Percentiles rank a stretch among this genome's conserved stretches.
phyloP scores from a whole-genome alignment of 1,140 invertebrate species.

The Brevipalpus yothersi region DNA sequence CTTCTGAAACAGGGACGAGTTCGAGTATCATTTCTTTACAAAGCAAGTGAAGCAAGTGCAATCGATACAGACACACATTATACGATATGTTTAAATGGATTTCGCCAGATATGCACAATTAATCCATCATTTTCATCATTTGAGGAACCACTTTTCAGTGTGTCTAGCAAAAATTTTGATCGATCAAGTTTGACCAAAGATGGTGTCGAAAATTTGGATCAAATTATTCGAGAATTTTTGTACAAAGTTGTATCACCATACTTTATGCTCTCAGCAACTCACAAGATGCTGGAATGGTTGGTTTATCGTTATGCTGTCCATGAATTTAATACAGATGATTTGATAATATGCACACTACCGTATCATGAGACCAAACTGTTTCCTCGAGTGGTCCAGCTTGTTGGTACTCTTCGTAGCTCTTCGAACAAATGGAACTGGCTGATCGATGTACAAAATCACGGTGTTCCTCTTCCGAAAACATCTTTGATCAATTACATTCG shows the following conservation, averaged over 20 bases:
- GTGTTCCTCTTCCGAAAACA: constrained; percentile 37
- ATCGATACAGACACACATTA: constrained; percentile 56
- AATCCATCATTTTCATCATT: constrained; percentile 44
- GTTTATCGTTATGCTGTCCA: constrained; percentile 53
- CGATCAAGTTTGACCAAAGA: constrained; percentile 44
- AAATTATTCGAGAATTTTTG: constrained; percentile 50
- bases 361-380: constrained; percentile 79
- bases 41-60: constrained; percentile 58
- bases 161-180: constrained; percentile 43
- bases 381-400: constrained; percentile 45
- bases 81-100: constrained; percentile 50
- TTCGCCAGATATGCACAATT: constrained; percentile 48
- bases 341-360: constrained; percentile 54
- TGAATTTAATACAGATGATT: constrained; percentile 51
- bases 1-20: constrained; percentile 36
- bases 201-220: constrained; percentile 47
- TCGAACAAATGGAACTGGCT: constrained; percentile 53
- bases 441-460: constrained; percentile 38
- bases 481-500: constrained; percentile 43
- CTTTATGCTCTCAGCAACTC: constrained; percentile 49
- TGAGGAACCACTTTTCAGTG: constrained; percentile 44
- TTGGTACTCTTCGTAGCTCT: constrained; percentile 27
- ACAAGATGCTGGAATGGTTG: constrained; percentile 80
- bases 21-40: constrained; percentile 55
- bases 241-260: constrained; percentile 50